These are phyloP conservation scores for Mohoua ochrocephala DNA, from an alignment of 2,113 vertebrate species.

Conservation along the genomic window DNA sequence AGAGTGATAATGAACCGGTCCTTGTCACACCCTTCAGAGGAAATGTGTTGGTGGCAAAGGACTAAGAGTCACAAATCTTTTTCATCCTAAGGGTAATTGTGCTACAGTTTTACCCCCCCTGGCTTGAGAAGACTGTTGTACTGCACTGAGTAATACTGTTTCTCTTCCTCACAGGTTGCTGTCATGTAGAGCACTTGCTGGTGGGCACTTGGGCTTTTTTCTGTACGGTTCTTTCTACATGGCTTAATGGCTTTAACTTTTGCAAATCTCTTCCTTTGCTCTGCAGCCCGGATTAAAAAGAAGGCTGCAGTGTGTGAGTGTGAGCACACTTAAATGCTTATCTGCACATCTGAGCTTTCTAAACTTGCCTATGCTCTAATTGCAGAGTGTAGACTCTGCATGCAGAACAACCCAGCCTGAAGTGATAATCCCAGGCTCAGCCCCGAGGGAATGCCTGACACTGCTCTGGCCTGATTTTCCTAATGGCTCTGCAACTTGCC, in stretches of 20 bases:
- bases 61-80: neutral
- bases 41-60: neutral
- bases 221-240: neutral
- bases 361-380: conserved; percentile 43
- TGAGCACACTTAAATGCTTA: neutral
- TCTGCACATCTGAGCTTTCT: conserved; percentile 37
- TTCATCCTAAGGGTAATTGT: neutral
- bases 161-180: neutral
- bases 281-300: neutral
- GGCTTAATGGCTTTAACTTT: neutral
- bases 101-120: neutral
- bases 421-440: conserved; percentile 34
- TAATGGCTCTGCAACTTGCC: conserved; percentile 34
- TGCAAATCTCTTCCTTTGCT: neutral
- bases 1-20: neutral
- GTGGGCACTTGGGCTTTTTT: neutral
- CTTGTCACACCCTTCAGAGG: neutral
- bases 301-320: neutral
- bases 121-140: neutral
- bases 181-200: neutral
- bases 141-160: neutral
- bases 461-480: conserved; percentile 38
- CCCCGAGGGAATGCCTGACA: conserved; percentile 15
- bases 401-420: conserved; percentile 1
- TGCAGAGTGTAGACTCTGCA: conserved; percentile 12